phyloP scores from a whole-genome alignment of 2,113 vertebrate genomes.

The Crotophaga sulcirostris region DNA sequence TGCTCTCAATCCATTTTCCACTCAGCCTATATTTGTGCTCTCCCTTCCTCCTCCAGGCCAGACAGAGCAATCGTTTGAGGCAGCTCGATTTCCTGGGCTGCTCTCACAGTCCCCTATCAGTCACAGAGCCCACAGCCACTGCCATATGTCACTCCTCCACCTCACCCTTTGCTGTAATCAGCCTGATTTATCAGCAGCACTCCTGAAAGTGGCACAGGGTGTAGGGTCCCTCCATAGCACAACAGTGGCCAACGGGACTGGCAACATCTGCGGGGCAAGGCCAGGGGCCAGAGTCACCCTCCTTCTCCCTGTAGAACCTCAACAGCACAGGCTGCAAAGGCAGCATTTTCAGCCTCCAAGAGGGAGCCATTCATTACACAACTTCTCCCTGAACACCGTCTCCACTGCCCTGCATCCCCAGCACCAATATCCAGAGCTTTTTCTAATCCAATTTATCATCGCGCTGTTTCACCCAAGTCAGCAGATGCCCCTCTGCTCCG shows the following conservation, averaged over 20 bases:
- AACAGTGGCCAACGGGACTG: not conserved
- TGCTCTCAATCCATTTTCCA: no score
- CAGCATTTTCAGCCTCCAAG: not conserved
- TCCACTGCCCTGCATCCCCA: not conserved
- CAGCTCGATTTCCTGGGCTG: not conserved
- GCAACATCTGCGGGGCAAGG: not conserved
- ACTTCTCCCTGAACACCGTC: not conserved
- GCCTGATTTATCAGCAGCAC: not conserved
- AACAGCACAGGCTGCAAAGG: not conserved
- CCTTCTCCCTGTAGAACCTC: not conserved
- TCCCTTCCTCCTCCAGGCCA: not conserved
- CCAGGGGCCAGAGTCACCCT: not conserved
- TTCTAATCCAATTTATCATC: slow-evolving; percentile 24
- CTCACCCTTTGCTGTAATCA: not conserved
- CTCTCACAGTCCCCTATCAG: not conserved
- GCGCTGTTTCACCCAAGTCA: slow-evolving; percentile 15
- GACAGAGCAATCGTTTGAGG: fast-evolving
- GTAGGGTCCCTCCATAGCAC: not conserved
- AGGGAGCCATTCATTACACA: not conserved
- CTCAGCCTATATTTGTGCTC: no score
- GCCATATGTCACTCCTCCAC: not conserved
- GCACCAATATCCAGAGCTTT: not conserved
- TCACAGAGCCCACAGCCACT: not conserved
- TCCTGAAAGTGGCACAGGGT: not conserved
- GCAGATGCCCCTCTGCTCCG: slow-evolving; percentile 41